Percentiles rank a stretch among this genome's conserved stretches.
phyloP scores from a whole-genome alignment of 2,888 invertebrate genomes.

The Trachelus stipa region DNA sequence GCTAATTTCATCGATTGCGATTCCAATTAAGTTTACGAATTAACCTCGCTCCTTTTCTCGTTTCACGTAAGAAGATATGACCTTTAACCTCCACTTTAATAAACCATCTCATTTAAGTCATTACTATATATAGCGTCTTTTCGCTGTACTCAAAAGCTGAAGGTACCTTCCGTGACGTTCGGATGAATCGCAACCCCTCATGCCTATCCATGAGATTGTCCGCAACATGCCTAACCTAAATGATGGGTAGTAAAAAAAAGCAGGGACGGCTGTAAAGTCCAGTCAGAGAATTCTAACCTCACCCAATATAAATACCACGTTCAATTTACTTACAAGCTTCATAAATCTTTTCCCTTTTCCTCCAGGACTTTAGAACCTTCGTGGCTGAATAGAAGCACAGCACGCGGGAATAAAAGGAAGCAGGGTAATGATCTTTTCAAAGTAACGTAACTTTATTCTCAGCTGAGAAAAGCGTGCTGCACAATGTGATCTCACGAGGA shows the following conservation, averaged over 20 bases:
- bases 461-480: constrained; percentile 15
- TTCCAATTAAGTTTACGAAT: constrained; percentile 43
- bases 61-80: no score
- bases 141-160: no score
- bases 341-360: neutral
- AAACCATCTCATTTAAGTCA: no score
- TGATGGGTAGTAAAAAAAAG: no score
- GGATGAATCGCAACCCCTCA: no score
- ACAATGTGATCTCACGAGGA: no score
- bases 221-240: no score
- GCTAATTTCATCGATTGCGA: constrained; percentile 42
- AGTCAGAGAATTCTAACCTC: neutral
- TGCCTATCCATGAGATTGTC: no score
- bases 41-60: neutral
- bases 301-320: neutral
- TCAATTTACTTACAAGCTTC: constrained; percentile 1
- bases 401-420: neutral
- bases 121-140: no score
- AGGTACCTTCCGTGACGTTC: no score
- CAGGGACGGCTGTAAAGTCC: neutral
- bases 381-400: neutral
- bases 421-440: constrained; percentile 37
- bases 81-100: no score
- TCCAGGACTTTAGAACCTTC: neutral
- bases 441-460: constrained; percentile 44